Evolutionary conservation across 2,797 vertebrate species (phyloP).

Genomic region (Acanthurus tractus): DNA sequence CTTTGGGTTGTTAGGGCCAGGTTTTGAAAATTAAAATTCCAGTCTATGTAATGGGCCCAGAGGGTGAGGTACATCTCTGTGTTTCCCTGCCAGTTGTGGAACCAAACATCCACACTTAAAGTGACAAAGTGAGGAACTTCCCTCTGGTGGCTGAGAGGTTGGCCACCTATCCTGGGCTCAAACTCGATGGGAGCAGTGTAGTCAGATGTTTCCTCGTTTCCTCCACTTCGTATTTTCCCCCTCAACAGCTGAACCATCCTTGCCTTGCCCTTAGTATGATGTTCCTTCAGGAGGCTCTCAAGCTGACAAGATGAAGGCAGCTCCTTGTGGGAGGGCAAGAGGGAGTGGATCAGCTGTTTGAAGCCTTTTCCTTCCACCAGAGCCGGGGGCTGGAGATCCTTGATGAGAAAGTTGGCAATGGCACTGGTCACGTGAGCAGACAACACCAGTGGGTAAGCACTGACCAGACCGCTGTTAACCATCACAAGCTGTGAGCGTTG

Average conservation of each 20-base stretch:
- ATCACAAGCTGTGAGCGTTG: constrained; percentile 37
- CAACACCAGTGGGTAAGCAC: constrained; percentile 23
- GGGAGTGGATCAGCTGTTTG: constrained; percentile 74
- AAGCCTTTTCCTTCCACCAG: constrained; percentile 82
- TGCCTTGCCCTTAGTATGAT: constrained; percentile 69
- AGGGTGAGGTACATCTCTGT: constrained; percentile 77
- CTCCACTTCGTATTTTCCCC: background rate
- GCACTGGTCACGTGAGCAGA: constrained; percentile 67
- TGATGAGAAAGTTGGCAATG: constrained; percentile 78
- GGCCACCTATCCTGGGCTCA: constrained; percentile 41
- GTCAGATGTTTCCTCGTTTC: constrained; percentile 30
- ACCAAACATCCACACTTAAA: constrained; percentile 79
- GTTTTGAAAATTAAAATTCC: constrained; percentile 74
- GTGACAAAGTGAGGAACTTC: constrained; percentile 66
- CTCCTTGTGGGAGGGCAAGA: constrained; percentile 79
- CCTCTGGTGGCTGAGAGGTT: background rate
- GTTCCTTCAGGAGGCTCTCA: constrained; percentile 75
- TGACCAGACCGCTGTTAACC: constrained; percentile 20
- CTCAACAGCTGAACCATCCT: constrained; percentile 67
- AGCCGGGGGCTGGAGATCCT: constrained; percentile 75
- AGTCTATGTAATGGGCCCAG: constrained; percentile 82
- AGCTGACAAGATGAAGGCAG: constrained; percentile 74
- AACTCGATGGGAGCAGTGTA: constrained; percentile 70
- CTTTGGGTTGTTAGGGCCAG: constrained; percentile 72
- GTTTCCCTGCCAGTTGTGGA: constrained; percentile 74